Evolutionary conservation across 2,888 invertebrate genomes (phyloP), one percentile per base, ranked within the genome.

Genomic region (Melipona bicolor): DNA sequence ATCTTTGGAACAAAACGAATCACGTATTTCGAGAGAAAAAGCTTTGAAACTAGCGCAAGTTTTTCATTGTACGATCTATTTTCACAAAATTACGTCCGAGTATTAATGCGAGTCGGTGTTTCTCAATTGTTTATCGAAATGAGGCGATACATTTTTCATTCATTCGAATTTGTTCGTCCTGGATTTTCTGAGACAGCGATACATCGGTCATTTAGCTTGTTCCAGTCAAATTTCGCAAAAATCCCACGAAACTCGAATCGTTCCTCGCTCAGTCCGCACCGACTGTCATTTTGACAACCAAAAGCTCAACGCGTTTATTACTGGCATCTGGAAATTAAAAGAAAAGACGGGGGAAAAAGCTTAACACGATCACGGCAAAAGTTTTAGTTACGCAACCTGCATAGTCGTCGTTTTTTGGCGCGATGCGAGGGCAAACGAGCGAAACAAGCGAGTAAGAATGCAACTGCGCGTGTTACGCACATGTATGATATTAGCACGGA

Each of bases 401-500:
- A 1, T 15, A 49, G 19, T 43, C 36, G 43, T 11, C 43, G 43
- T 43, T 43, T 43, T 43, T 43, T 32, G 32, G 9, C 43, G 43
- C 43, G 43, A 43, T 0, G 43, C 61, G 13, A 27, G 27, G 61
- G 49, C n/a, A 19, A 56, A 56, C n/a, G 32, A 15, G n/a, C 5
- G n/a, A 59, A 59, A 59, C 24, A 59, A n/a, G n/a, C 56, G 64
- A 59, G 68, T 36, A 54, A 78, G 64, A 61, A 50, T 56, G 64
- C 27, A 62, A 49, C 54, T 13, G 36, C 49, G 21, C 50, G 32
- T 52, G 67, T 67, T 59, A 43, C 19, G 65, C 71, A 32, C 32
- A 4, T 4, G 43, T 72, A 43, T 32, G 67, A 74, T 82, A 78
- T 62, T 73, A 21, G 52, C 21, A 27, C 15, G 50, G 52, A 72